A percentile compares a stretch with the other conserved stretches of the same genome.
These are phyloP conservation scores for Aradus depressus DNA, from an alignment of 2,888 invertebrate species.

Conservation along the genomic window DNA sequence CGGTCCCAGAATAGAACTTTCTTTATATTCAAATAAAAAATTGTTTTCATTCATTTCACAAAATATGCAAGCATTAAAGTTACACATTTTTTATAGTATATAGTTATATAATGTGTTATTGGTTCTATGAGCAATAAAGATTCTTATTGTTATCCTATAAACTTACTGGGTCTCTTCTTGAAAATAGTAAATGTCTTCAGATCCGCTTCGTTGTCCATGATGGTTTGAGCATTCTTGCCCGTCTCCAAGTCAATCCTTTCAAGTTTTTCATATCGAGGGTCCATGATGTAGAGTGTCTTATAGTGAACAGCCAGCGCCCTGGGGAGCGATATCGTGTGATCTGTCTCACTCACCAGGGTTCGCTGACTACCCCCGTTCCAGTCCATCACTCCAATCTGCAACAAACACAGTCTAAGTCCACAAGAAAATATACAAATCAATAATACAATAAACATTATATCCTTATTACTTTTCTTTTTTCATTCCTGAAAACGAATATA, in stretches of 20 bases:
- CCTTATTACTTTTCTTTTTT: too few species aligned
- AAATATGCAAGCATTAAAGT: too few species aligned
- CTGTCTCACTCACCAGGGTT: slow-evolving; percentile 51
- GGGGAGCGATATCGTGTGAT: slow-evolving; percentile 62
- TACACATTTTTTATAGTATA: background rate
- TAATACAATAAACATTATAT: too few species aligned
- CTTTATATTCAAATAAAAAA: too few species aligned
- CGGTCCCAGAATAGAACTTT: too few species aligned
- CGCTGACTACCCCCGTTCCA: slow-evolving; percentile 59
- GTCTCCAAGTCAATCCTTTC: slow-evolving; percentile 70
- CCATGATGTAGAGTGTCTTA: slow-evolving; percentile 72
- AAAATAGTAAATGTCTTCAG: slow-evolving; percentile 77
- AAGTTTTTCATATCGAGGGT: slow-evolving; percentile 80
- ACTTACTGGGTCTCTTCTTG: slow-evolving; percentile 58
- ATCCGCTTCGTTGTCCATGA: slow-evolving; percentile 77
- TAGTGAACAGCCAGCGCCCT: slow-evolving; percentile 73
- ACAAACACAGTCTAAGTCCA: slow-evolving; percentile 11
- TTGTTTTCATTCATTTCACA: too few species aligned
- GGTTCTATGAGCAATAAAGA: too few species aligned
- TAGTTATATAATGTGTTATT: background rate
- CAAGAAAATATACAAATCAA: too few species aligned
- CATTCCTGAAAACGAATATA: too few species aligned
- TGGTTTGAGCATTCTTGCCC: slow-evolving; percentile 61
- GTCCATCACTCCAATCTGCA: slow-evolving; percentile 46
- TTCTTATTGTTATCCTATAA: background rate